Evolutionary conservation across 2,888 invertebrate species (phyloP), one percentile per base, ranked within the genome.

Genomic region (Heteromyza rotundicornis): DNA sequence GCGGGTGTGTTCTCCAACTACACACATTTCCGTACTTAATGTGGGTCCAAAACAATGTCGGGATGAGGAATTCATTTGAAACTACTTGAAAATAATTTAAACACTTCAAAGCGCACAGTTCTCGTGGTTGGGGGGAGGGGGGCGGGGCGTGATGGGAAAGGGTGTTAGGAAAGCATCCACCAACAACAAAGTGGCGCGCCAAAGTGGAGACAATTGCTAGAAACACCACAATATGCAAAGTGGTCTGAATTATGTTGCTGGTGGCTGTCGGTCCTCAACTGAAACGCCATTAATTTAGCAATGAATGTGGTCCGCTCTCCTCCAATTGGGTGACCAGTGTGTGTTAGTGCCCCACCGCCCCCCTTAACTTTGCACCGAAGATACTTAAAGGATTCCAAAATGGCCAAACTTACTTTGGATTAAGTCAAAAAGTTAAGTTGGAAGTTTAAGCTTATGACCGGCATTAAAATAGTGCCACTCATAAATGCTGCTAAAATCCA

Each of bases 201-300:
- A 49, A 57, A 36, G 16, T 35, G 57, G 50, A 59, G 53, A 59
- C 32, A 44, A 47, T 32, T 59, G 59, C 47, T 19, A n/a, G 19
- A 5, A 20, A 47, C 14, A 19, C 16, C 40, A 40, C 40, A 40
- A n/a, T 40, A 40, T 40, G 16, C 16, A 40, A 27, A 40, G 40
- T n/a, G 40, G 14, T 10, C 10, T 10, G n/a, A 40, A n/a, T n/a
- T 40, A 40, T 40, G 40, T n/a, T n/a, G 10, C 40, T 40, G 16
- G 40, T 10, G 40, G 40, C 40, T 40, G 16, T 40, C 10, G 3
- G 10, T 10, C n/a, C 3, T 10, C 75, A 76, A 75, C 77, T 74
- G 77, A 74, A 76, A 76, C 75, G 77, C 70, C 77, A 74, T 74
- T 74, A 74, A 74, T 74, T 74, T 76, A 76, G 75, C 75, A 74